These are phyloP conservation scores for Cabera pusaria DNA, from an alignment of 2,888 invertebrate species.

Conservation along the genomic window DNA sequence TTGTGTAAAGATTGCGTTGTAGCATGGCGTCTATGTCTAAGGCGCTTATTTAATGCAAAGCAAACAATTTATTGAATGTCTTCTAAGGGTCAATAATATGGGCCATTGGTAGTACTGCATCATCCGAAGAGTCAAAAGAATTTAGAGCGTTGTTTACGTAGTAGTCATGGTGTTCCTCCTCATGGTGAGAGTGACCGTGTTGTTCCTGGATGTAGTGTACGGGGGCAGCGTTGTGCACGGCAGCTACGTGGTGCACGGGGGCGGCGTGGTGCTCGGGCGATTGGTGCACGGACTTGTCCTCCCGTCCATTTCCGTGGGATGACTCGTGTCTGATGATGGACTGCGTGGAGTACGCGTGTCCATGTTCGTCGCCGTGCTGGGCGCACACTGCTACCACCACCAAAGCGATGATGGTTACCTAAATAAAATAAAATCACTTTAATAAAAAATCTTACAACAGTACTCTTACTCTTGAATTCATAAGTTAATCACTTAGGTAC, in stretches of 20 bases:
- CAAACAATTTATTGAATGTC: too few relatives aligned
- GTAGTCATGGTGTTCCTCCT: slow-evolving; percentile 50
- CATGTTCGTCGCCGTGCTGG: slow-evolving; percentile 42
- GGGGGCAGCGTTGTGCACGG: slow-evolving; percentile 19
- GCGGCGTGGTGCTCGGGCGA: slow-evolving; percentile 23
- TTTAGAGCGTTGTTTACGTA: too few relatives aligned
- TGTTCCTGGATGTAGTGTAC: slow-evolving; percentile 29
- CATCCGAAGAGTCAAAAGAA: too few relatives aligned
- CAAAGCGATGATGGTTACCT: slow-evolving; percentile 36
- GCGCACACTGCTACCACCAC: slow-evolving; percentile 39
- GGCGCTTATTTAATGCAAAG: too few relatives aligned
- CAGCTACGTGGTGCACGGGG: slow-evolving; percentile 27
- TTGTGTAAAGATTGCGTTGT: too few relatives aligned
- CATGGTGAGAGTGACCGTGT: slow-evolving; percentile 24
- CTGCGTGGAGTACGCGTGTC: slow-evolving; percentile 45
- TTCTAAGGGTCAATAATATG: too few relatives aligned
- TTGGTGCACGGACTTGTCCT: slow-evolving; percentile 22
- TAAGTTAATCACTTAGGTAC: too few relatives aligned
- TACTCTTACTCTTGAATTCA: too few relatives aligned
- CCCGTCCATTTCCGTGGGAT: slow-evolving; percentile 26
- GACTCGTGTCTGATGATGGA: slow-evolving; percentile 42
- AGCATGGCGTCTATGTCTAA: too few relatives aligned
- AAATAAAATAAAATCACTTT: too few relatives aligned
- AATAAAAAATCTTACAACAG: too few relatives aligned
- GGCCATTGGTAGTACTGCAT: too few relatives aligned